Conservation (phyloP, 1,140 invertebrate genomes). For the Lamellibrachia luymesi region DNA sequence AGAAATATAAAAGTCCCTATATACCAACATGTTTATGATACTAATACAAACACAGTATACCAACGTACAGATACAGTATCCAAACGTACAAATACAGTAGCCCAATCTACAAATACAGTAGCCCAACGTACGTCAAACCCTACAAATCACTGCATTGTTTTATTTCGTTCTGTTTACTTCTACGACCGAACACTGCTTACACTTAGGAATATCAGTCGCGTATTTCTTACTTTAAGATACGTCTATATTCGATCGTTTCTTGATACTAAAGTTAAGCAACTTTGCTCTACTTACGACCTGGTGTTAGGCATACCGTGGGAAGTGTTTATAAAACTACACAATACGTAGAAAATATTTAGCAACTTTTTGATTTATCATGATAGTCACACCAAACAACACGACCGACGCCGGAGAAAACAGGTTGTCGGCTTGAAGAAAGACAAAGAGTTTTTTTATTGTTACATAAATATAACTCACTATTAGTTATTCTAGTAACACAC, state of each 20-base stretch:
- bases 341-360: neutral
- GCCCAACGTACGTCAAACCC: neutral
- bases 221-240: neutral
- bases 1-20: neutral
- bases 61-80: too few species aligned
- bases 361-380: neutral
- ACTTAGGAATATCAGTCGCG: neutral
- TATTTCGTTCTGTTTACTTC: neutral
- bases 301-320: neutral
- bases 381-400: neutral
- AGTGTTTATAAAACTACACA: neutral
- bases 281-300: neutral
- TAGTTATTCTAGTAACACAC: too few species aligned
- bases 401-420: neutral
- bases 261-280: neutral
- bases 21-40: neutral
- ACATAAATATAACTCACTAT: neutral
- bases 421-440: too few species aligned
- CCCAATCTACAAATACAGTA: neutral
- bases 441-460: too few species aligned
- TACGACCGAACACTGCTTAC: neutral
- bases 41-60: neutral
- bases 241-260: neutral
- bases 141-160: neutral
- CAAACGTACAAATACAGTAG: neutral